phyloP scores from a whole-genome alignment of 2,113 vertebrate genomes.

The Cinclus mexicanus region DNA sequence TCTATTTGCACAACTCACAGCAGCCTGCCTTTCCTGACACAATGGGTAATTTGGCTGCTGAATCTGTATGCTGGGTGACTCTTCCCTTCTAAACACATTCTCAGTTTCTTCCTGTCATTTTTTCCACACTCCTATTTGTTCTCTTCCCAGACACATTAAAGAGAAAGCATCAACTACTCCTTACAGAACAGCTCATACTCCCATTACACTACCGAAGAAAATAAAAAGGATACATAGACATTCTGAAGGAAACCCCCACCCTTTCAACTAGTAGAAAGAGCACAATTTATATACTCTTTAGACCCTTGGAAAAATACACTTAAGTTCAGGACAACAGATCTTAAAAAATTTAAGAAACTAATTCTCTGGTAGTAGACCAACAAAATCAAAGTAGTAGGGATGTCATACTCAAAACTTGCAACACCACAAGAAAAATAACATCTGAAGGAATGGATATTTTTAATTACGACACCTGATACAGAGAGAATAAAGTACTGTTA shows the following conservation, averaged over 20 bases:
- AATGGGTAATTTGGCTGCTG: not conserved
- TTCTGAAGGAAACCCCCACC: not conserved
- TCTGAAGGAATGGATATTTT: not conserved
- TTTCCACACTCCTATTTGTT: not conserved
- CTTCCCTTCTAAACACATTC: not conserved
- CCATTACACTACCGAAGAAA: not conserved
- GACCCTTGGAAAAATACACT: not conserved
- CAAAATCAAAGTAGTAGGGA: not conserved
- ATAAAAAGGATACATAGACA: not conserved
- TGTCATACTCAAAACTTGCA: not conserved
- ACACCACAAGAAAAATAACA: not conserved
- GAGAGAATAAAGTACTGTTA: not conserved
- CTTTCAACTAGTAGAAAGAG: not conserved
- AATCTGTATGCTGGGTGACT: accelerated
- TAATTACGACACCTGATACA: not conserved
- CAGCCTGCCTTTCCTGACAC: not conserved
- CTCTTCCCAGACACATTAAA: not conserved
- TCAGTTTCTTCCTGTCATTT: not conserved
- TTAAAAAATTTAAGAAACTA: not conserved
- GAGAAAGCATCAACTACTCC: not conserved
- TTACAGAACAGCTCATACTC: not conserved
- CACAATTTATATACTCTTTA: not conserved
- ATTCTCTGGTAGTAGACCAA: not conserved
- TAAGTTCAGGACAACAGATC: not conserved
- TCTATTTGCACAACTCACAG: not conserved